phyloP scores from a whole-genome alignment of 2,797 vertebrate species.

The Gymnothorax reevesii region DNA sequence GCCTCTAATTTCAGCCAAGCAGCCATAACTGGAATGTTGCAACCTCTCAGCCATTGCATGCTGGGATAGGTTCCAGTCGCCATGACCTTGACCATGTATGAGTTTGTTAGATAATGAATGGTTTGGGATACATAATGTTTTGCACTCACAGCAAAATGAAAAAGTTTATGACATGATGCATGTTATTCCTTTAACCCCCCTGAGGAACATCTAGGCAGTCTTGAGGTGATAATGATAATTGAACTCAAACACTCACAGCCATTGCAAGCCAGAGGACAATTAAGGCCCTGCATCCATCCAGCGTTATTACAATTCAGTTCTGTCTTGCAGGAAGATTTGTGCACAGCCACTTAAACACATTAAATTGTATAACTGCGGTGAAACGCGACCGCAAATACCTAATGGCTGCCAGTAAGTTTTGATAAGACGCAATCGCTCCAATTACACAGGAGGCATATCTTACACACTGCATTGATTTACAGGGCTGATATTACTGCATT shows the following conservation, averaged over 20 bases:
- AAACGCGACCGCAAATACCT: background rate
- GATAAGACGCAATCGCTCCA: background rate
- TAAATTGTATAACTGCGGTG: background rate
- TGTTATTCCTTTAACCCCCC: background rate
- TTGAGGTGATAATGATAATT: constrained; percentile 1
- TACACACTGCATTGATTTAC: background rate
- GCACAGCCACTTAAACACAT: background rate
- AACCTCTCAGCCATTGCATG: too few species aligned
- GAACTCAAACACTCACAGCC: background rate
- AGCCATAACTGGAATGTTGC: too few species aligned
- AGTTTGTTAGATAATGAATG: too few species aligned
- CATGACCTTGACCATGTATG: too few species aligned
- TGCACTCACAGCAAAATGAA: background rate
- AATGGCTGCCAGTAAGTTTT: background rate
- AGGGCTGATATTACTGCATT: background rate
- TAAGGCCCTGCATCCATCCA: background rate
- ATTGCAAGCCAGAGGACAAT: background rate
- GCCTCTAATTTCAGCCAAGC: too few species aligned
- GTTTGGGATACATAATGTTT: background rate
- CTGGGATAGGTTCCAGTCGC: too few species aligned
- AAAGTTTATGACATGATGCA: background rate
- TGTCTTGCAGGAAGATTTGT: background rate
- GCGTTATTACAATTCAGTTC: background rate
- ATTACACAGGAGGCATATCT: background rate
- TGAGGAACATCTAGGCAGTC: background rate